Evolutionary conservation across 2,888 invertebrate species (phyloP).

Genomic region (Leucophora obtusa): DNA sequence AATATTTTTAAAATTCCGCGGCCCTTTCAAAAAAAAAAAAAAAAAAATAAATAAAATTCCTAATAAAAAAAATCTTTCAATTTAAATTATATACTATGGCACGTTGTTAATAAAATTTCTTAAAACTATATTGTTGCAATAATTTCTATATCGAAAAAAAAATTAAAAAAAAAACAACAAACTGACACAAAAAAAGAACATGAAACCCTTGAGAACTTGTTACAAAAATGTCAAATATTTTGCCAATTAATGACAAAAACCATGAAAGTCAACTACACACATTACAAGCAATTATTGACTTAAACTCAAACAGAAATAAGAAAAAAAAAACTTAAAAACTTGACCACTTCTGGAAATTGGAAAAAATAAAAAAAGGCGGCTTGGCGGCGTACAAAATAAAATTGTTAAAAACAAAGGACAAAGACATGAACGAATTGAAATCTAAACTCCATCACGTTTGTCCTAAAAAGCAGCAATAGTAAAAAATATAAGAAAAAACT

Average conservation of each 20-base stretch:
- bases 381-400: conserved; percentile 40
- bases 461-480: conserved; percentile 20
- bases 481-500: conserved; percentile 1
- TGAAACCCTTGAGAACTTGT: conserved; percentile 52
- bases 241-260: conserved; percentile 64
- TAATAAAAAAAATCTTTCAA: conserved; percentile 1
- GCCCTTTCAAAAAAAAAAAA: background rate
- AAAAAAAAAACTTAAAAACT: conserved; percentile 24
- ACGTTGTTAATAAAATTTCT: background rate
- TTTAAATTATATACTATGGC: conserved; percentile 9
- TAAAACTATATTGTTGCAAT: background rate
- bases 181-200: background rate
- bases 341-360: background rate
- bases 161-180: too few species aligned
- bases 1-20: background rate
- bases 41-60: too few species aligned
- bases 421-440: conserved; percentile 3
- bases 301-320: background rate
- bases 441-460: conserved; percentile 55
- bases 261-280: conserved; percentile 51
- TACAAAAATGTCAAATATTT: conserved; percentile 59
- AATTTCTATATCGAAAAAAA: background rate
- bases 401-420: conserved; percentile 23
- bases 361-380: conserved; percentile 23
- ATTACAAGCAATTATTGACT: conserved; percentile 56